Base-by-base conservation (phyloP, 2,113 vertebrate species). In the Circaetus gallicus region DNA sequence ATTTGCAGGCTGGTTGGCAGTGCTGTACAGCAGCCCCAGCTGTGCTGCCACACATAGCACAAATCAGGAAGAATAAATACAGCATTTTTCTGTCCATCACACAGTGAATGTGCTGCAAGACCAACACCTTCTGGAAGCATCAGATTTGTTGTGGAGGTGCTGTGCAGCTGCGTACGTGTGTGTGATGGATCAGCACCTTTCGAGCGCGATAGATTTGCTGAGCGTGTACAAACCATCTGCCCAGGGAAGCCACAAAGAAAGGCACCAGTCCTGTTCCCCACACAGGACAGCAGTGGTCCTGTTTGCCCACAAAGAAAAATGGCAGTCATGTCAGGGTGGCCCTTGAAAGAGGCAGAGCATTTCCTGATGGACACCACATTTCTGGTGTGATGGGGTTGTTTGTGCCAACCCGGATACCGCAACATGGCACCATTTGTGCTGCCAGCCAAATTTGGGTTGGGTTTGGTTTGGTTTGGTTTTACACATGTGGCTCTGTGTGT, bases 51-150 rank as follows among this genome's bases (percentile, higher is more conserved):
- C 58, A 40, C 53, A 28, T 69, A 78, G 69, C 53, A 71, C 38
- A 84, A 81, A 45, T 8, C 42, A 70, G 72, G 77, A 45, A 40
- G 80, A 53, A 81, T 71, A 56, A 62, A 34, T n/a, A 26, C 42
- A 67, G 47, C 2, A 0, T 29, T 93, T 71, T 78, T 63, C 69
- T 92, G 55, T 38, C 86, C 22, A 9, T 74, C 76, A 66, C 56
- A 19, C 18, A 47, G n/a, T 16, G 59, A 84, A 24, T 6, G 56
- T 21, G 62, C 88, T 42, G 71, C 79, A 87, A 66, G 89, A 76
- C 76, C 77, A 95, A 84, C 83, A 59, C 55, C 86, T 78, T 91
- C 91, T 95, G 93, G 95, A 96, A 91, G 65, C 81, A 52, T 52
- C 84, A 76, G 77, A 59, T 56, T 78, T 43, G 29, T 63, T 43